Base-by-base conservation (phyloP, 1,140 invertebrate species). In the Drosophila azteca region DNA sequence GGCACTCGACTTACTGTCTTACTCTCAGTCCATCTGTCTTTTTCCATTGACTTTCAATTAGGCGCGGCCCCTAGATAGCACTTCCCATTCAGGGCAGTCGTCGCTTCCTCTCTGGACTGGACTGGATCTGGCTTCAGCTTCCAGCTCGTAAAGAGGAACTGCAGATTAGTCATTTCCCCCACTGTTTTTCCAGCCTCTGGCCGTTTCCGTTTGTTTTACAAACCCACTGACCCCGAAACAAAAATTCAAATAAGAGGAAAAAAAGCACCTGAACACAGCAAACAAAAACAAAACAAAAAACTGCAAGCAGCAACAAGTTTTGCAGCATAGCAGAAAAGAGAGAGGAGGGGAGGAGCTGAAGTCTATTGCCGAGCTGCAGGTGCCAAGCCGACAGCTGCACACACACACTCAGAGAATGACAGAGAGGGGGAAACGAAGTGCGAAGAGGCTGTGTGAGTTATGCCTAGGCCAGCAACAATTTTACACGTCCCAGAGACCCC, bases 201-300 rank as follows among this genome's bases (percentile, higher is more conserved):
- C 54, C 41, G 55, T 66, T 82, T 74, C 77, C 71, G 58, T 63
- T 79, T 73, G 48, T 65, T 71, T 78, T 66, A 71, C 49, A 78
- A 77, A 78, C 76, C 76, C 55, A 78, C 61, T 79, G 76, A 75
- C 78, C 78, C 70, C 76, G 59, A 79, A 79, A 77, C 61, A 45
- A 39, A 39, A 70, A 63, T 61, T 71, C 55, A 57, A 59, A 73
- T 54, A 63, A 51, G 35, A 39, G 35, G 35, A 59, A 71, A 65
- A 35, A 31, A 31, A 58, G 4, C 35, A 39, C 35, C 13, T 39
- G 13, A 39, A 39, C 46, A 51, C 26, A 22, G 29, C 22, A 22
- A 72, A 70, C 50, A 43, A 61, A 48, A 48, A 39, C 35, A 39
- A 62, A 26, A 26, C 24, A 26, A 26, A 26, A 77, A 77, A 77